Evolutionary conservation across 2,113 vertebrate species (phyloP).

Genomic region (Malurus alboscapulatus): DNA sequence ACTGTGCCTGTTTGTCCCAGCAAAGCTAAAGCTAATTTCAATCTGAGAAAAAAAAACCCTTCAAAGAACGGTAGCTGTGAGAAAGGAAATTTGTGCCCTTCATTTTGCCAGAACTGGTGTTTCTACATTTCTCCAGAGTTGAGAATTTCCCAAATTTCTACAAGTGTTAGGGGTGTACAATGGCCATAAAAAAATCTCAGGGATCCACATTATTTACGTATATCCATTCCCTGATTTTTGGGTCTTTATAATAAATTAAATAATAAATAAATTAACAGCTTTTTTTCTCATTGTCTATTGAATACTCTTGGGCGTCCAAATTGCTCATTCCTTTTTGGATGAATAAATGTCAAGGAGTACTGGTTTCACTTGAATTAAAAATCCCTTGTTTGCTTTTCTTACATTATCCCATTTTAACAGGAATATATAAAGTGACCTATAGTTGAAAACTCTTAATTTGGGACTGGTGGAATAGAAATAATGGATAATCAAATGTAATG

Average conservation of each 20-base stretch:
- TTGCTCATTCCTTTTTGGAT: background rate
- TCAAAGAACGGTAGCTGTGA: background rate
- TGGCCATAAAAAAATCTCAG: background rate
- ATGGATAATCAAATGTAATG: background rate
- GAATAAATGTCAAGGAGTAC: background rate
- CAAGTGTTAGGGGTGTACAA: background rate
- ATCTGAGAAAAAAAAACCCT: background rate
- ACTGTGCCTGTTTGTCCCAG: background rate
- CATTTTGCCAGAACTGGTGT: background rate
- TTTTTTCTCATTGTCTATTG: background rate
- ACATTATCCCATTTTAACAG: background rate
- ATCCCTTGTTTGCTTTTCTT: background rate
- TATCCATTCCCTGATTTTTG: background rate
- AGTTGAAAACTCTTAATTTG: conserved; percentile 22
- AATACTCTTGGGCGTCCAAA: background rate
- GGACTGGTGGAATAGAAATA: background rate
- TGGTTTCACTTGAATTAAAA: background rate
- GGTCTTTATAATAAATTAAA: background rate
- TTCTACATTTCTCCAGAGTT: background rate
- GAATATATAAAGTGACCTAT: background rate
- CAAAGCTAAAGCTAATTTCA: background rate
- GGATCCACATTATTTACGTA: background rate
- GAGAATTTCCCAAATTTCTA: background rate
- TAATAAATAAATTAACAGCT: background rate
- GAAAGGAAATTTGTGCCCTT: background rate